These are phyloP conservation scores for Coracopsis vasa DNA, from an alignment of 2,113 vertebrate genomes.

Conservation along the genomic window DNA sequence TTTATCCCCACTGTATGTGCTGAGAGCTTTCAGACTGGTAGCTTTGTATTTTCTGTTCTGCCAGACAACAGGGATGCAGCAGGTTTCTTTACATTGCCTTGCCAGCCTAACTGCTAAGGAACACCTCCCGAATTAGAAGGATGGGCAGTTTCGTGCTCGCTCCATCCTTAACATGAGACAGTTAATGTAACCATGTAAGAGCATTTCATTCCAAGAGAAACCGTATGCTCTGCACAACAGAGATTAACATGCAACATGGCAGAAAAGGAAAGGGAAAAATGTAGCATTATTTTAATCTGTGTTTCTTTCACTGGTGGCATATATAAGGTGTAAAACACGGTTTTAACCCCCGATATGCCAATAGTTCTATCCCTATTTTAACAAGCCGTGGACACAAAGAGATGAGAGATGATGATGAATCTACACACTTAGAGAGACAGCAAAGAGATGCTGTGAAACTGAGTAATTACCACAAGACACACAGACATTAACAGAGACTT, in stretches of 20 bases:
- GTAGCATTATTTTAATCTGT: not conserved
- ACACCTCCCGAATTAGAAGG: not conserved
- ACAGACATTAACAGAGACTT: not conserved
- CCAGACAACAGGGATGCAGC: not conserved
- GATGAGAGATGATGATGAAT: not conserved
- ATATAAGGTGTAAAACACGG: not conserved
- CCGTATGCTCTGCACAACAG: not conserved
- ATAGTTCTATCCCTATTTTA: not conserved
- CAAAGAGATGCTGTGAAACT: not conserved
- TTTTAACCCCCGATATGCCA: not conserved
- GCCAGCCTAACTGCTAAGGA: not conserved
- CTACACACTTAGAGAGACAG: not conserved
- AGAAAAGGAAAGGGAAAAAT: not conserved
- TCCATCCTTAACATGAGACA: not conserved
- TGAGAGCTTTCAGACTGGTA: not conserved
- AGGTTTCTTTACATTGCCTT: not conserved
- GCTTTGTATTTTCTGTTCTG: not conserved
- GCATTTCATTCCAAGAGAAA: not conserved
- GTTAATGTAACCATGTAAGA: accelerated
- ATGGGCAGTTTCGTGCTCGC: not conserved
- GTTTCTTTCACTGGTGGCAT: not conserved
- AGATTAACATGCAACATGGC: not conserved
- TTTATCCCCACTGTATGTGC: accelerated
- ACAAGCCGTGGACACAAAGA: not conserved
- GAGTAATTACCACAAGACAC: not conserved